Conservation (phyloP, 2,888 invertebrate species). For the Baronia brevicornis region DNA sequence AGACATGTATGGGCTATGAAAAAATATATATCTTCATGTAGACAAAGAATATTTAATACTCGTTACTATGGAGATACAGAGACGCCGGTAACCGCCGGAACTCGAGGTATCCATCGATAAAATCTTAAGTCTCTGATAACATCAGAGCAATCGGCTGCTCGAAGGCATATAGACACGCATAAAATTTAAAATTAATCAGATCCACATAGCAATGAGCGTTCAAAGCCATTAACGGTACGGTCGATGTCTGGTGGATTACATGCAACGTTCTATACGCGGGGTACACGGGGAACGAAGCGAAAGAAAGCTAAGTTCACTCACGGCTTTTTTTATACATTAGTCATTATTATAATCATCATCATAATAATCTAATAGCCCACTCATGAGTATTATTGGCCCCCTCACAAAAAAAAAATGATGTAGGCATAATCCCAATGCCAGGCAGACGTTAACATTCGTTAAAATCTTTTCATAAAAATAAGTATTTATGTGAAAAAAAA, state of each 20-base stretch:
- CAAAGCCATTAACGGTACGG: slow-evolving; percentile 23
- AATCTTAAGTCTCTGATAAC: slow-evolving; percentile 35
- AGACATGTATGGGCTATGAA: slow-evolving; percentile 10
- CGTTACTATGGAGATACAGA: slow-evolving; percentile 38
- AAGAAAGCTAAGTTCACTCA: no score
- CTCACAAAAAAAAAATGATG: no score
- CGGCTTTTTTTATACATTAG: no score
- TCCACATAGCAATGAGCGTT: slow-evolving; percentile 28
- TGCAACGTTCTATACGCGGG: no score
- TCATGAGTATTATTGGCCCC: no score
- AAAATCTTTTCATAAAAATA: no score
- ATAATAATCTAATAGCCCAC: no score
- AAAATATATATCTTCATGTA: slow-evolving; percentile 44
- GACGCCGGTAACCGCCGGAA: slow-evolving; percentile 35
- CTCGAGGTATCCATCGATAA: slow-evolving; percentile 35
- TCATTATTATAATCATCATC: no score
- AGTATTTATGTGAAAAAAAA: no score
- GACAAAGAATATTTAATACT: slow-evolving; percentile 43
- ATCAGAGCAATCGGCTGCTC: slow-evolving; percentile 24
- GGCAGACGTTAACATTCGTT: no score
- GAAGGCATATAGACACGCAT: slow-evolving; percentile 39
- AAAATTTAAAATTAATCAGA: slow-evolving; percentile 51
- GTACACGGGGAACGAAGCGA: no score
- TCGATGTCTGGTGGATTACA: slow-evolving; percentile 7
- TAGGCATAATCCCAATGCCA: no score